Conservation (phyloP, 1,140 invertebrate genomes). For the Latrodectus geometricus region DNA sequence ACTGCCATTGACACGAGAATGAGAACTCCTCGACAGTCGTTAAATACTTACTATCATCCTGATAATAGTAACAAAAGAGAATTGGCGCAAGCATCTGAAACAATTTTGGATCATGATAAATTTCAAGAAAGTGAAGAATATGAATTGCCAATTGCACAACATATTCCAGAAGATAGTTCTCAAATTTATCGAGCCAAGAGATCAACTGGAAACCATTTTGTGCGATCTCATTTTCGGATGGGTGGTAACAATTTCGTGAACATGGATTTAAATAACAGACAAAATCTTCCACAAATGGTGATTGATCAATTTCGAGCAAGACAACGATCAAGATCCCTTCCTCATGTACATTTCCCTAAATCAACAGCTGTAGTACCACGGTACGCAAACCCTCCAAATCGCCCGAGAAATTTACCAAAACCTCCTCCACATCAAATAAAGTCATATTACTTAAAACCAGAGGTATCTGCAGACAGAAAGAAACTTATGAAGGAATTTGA, state of each 20-base stretch:
- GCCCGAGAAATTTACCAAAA: background rate
- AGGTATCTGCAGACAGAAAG: background rate
- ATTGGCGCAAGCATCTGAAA: background rate
- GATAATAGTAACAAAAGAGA: too few relatives aligned
- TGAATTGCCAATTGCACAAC: background rate
- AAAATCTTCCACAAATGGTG: background rate
- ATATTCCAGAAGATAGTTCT: background rate
- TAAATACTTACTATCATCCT: background rate
- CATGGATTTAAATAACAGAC: background rate
- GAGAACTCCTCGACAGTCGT: constrained; percentile 6
- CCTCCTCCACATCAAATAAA: background rate
- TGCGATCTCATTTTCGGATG: background rate
- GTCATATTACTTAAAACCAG: constrained; percentile 30
- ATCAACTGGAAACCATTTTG: background rate
- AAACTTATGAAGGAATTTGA: constrained; percentile 8
- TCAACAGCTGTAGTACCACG: background rate
- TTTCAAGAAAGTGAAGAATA: background rate
- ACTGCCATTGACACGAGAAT: constrained; percentile 26
- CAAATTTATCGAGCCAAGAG: background rate
- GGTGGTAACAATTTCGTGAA: background rate
- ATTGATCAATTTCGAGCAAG: background rate
- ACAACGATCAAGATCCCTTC: background rate
- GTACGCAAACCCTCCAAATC: background rate
- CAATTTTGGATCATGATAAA: background rate
- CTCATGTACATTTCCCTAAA: background rate